phyloP scores from a whole-genome alignment of 92 coral and sea anemone species.

The Heliopora coerulea region DNA sequence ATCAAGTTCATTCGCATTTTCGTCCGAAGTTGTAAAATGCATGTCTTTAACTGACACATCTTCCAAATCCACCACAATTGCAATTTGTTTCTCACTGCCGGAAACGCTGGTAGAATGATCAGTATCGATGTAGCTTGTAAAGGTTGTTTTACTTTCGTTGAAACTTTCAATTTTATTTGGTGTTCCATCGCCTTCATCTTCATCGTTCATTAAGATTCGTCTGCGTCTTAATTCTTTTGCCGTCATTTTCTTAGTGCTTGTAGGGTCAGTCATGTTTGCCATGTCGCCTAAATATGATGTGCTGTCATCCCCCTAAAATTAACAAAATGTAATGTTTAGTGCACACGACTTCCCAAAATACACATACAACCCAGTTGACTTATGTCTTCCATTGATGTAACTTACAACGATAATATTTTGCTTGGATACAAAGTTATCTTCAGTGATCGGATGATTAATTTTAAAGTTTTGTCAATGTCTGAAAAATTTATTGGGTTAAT shows the following conservation, averaged over 20 bases:
- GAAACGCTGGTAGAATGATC: neutral
- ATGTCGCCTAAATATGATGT: neutral
- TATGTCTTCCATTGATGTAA: no score
- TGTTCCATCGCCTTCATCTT: slow-evolving; percentile 33
- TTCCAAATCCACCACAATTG: slow-evolving; percentile 1
- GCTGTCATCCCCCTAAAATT: neutral
- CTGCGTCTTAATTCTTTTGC: slow-evolving; percentile 34
- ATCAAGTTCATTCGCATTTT: slow-evolving; percentile 18
- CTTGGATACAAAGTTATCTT: no score
- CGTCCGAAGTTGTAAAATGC: slow-evolving; percentile 12
- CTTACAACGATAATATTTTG: no score
- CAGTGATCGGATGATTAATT: no score
- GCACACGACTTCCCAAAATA: neutral
- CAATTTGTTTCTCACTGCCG: neutral
- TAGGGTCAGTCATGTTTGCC: slow-evolving; percentile 21
- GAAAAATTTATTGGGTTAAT: no score
- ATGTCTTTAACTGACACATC: slow-evolving; percentile 10
- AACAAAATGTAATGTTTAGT: neutral
- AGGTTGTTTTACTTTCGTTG: slow-evolving; percentile 17
- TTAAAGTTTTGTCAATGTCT: no score
- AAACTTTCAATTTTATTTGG: slow-evolving; percentile 28
- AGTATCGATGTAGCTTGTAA: slow-evolving; percentile 5
- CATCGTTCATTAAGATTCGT: slow-evolving; percentile 32
- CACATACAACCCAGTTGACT: neutral
- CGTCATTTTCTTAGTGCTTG: neutral